Conservation (phyloP, 53 echinoderm and acorn worm genomes). For the Patiria pectinifera region DNA sequence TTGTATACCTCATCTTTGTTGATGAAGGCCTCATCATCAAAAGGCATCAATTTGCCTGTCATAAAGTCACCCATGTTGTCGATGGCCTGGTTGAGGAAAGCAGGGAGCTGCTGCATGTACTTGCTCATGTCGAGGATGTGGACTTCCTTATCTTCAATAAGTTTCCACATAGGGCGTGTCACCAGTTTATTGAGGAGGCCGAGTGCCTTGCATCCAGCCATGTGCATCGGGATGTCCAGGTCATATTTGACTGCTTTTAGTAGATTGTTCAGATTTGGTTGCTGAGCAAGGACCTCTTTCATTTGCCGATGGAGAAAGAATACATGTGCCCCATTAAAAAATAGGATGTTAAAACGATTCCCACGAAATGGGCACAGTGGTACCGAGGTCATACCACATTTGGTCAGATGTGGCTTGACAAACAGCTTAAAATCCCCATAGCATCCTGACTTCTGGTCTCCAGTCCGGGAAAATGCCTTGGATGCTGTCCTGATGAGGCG, state of each 20-base stretch:
- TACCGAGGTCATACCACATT: conserved; percentile 52
- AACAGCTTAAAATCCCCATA: conserved; percentile 59
- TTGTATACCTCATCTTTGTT: conserved; percentile 47
- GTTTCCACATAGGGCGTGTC: conserved; percentile 46
- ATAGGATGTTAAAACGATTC: conserved; percentile 33
- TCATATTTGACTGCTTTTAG: conserved; percentile 63
- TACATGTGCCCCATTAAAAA: conserved; percentile 60
- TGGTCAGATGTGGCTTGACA: conserved; percentile 58
- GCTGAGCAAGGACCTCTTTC: conserved; percentile 53
- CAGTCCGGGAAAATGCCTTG: conserved; percentile 61
- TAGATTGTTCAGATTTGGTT: conserved; percentile 41
- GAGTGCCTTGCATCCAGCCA: conserved; percentile 65
- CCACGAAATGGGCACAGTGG: conserved; percentile 61
- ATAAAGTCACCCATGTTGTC: conserved; percentile 53
- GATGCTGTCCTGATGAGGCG: conserved; percentile 52
- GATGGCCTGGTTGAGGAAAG: conserved; percentile 1
- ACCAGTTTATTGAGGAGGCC: conserved; percentile 59
- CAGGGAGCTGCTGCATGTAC: neutral
- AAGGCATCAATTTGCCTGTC: conserved; percentile 54
- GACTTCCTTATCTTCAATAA: conserved; percentile 61
- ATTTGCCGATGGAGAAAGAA: conserved; percentile 49
- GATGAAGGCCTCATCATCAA: conserved; percentile 46
- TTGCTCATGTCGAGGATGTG: conserved; percentile 67
- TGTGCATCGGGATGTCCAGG: conserved; percentile 40
- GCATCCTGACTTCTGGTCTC: conserved; percentile 49